These are phyloP conservation scores for Aegithalos caudatus DNA, from an alignment of 2,113 vertebrate species.

Conservation along the genomic window DNA sequence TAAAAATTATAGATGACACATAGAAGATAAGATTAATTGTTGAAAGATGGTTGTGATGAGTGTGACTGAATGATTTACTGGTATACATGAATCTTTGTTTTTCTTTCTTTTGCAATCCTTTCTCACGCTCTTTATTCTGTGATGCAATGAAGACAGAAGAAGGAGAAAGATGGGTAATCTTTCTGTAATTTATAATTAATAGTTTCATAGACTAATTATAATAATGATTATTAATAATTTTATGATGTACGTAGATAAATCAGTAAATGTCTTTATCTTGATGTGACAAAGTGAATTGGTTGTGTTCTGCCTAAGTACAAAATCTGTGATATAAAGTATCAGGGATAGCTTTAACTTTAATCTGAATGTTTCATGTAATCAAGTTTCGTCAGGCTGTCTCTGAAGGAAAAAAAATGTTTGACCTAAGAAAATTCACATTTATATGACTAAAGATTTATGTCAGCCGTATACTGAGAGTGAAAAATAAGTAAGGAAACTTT, in stretches of 20 bases:
- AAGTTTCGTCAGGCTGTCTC: not conserved
- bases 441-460: not conserved
- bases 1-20: not conserved
- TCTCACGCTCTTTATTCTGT: slow-evolving; percentile 3
- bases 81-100: not conserved
- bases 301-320: not conserved
- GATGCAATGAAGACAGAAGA: slow-evolving; percentile 79
- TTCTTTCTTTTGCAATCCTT: slow-evolving; percentile 34
- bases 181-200: not conserved
- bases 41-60: not conserved
- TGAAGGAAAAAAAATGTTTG: not conserved
- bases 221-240: not conserved
- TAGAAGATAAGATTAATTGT: not conserved
- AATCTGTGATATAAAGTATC: not conserved
- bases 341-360: not conserved
- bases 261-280: not conserved
- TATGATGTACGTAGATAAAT: not conserved
- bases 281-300: not conserved
- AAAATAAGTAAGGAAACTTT: not conserved
- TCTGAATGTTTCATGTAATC: not conserved
- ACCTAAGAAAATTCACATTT: not conserved
- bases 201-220: not conserved
- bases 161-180: slow-evolving; percentile 84
- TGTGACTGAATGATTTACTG: not conserved
- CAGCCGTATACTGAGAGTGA: not conserved